Evolutionary conservation across 2,797 vertebrate genomes (phyloP), one percentile per base, ranked within the genome.

Genomic region (Clamator glandarius): DNA sequence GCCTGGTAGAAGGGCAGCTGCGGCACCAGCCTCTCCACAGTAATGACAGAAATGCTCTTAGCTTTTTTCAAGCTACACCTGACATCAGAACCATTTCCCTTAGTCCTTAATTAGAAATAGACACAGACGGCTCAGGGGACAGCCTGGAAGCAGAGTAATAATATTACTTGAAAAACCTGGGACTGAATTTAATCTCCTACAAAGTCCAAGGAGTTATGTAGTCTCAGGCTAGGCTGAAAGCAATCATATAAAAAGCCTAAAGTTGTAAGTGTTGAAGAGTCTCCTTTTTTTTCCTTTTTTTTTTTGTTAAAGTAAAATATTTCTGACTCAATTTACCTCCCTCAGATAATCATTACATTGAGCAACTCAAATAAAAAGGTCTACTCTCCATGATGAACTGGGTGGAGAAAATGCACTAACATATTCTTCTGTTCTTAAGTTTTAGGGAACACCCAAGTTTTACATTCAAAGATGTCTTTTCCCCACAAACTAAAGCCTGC

Each of bases 71-170:
- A 1, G 2, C 55, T 84, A 8, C 23, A 50, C 39, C 55, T 62
- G 44, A 70, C 33, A 87, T 35, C 39, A 63, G 69, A 42, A 86
- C 18, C 0, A 1, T 36, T 92, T 89, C 69, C 76, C 84, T 78
- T 31, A 93, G 58, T 69, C 63, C 84, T 95, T 95, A 95, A 96
- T 95, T 91, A 96, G 89, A 93, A 95, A 89, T 76, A 94, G 95
- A 87, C 59, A 79, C 29, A 91, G 51, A 58, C 1, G 8, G 67
- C 95, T 84, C 95, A 78, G 62, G 89, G 79, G 94, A 94, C 33
- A 85, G 64, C 36, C 79, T 8, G 54, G 82, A 41, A 96, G 75
- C 90, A 91, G 75, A 94, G 90, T 87, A 95, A 92, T 96, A 95
- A 95, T 77, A 91, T 89, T 62, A 87, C 84, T 72, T 91, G 87